Conservation (phyloP, 2,888 invertebrate genomes). For the Sicus ferrugineus region DNA sequence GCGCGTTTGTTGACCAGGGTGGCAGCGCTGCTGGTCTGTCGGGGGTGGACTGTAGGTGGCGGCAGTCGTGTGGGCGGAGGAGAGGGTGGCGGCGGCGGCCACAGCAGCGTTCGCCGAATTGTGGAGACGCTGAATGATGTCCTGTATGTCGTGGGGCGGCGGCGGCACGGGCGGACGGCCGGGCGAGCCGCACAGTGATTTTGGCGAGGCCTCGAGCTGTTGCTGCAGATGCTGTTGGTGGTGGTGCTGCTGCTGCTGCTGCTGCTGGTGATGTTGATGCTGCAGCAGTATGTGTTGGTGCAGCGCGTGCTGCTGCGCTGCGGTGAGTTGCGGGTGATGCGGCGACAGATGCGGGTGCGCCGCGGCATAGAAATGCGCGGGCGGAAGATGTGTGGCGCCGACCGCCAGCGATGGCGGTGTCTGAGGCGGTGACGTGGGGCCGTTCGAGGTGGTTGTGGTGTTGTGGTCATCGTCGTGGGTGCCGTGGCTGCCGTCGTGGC, state of each 20-base stretch:
- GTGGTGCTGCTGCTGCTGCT: too few relatives aligned
- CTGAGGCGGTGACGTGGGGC: conserved; percentile 57
- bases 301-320: conserved; percentile 57
- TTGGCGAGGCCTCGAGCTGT: conserved; percentile 48
- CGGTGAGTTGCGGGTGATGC: conserved; percentile 45
- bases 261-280: conserved; percentile 43
- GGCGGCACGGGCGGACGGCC: conserved; percentile 6
- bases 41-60: conserved; percentile 52
- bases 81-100: conserved; percentile 51
- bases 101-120: conserved; percentile 57
- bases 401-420: conserved; percentile 51
- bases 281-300: conserved; percentile 57
- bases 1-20: conserved; percentile 45
- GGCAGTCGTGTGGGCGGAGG: conserved; percentile 24
- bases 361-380: conserved; percentile 41
- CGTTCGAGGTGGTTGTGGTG: conserved; percentile 41
- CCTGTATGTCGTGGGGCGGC: conserved; percentile 44
- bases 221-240: conserved; percentile 41
- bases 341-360: conserved; percentile 46
- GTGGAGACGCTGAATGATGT: conserved; percentile 59
- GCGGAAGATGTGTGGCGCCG: conserved; percentile 38
- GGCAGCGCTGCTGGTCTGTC: neutral
- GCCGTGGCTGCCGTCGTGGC: conserved; percentile 37
- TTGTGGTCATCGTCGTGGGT: conserved; percentile 38
- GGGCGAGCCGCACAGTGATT: conserved; percentile 43